Evolutionary conservation across 2,888 invertebrate genomes (phyloP).

Genomic region (Plagodis pulveraria): DNA sequence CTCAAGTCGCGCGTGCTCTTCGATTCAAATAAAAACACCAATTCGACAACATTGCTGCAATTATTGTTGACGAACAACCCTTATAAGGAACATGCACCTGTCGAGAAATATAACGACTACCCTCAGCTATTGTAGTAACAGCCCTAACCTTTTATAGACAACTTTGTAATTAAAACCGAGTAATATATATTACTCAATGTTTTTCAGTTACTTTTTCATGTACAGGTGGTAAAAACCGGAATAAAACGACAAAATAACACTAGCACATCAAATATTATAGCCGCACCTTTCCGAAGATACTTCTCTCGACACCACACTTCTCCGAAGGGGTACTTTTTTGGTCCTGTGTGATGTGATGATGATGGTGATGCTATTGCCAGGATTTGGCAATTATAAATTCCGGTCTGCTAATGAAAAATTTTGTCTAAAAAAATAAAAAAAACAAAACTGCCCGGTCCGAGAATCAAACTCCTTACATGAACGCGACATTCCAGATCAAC

Average conservation of each 20-base stretch:
- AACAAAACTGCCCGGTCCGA: too few relatives aligned
- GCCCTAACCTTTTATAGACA: slow-evolving; percentile 28
- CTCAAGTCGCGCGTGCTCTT: slow-evolving; percentile 42
- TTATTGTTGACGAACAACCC: slow-evolving; percentile 30
- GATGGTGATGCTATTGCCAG: too few relatives aligned
- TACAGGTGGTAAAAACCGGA: slow-evolving; percentile 5
- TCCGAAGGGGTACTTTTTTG: too few relatives aligned
- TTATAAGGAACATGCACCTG: slow-evolving; percentile 37
- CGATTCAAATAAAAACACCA: slow-evolving; percentile 41
- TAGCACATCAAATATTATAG: background rate
- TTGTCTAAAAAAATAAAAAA: too few relatives aligned
- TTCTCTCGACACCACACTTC: too few relatives aligned
- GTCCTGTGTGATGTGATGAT: too few relatives aligned
- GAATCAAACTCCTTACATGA: too few relatives aligned
- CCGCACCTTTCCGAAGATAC: too few relatives aligned
- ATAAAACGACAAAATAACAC: slow-evolving; percentile 3
- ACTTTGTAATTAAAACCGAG: slow-evolving; percentile 21
- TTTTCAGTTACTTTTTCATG: slow-evolving; percentile 5
- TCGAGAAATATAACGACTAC: slow-evolving; percentile 31
- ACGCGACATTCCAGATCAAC: too few relatives aligned
- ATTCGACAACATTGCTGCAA: slow-evolving; percentile 42
- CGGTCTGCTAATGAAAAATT: too few relatives aligned
- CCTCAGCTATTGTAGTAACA: slow-evolving; percentile 32
- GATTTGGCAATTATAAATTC: too few relatives aligned
- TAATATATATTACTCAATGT: slow-evolving; percentile 9